These are phyloP conservation scores for Dicranocentrus wangi DNA, from an alignment of 2,888 invertebrate genomes.

Conservation along the genomic window DNA sequence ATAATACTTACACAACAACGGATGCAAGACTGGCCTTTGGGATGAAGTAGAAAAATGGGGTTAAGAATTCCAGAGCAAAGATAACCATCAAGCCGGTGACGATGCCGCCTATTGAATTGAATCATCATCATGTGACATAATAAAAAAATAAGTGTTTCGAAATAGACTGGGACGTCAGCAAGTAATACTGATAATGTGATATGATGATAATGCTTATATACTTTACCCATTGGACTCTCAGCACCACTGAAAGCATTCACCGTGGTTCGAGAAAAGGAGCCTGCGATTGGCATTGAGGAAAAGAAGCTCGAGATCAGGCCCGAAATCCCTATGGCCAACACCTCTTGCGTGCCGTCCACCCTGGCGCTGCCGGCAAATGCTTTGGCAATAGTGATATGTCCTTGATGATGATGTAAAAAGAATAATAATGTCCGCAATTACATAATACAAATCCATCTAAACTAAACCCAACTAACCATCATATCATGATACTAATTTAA, in stretches of 20 bases:
- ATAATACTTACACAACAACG: conserved; percentile 82
- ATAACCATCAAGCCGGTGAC: conserved; percentile 54
- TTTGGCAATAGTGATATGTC: conserved; percentile 50
- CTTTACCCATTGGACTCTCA: conserved; percentile 58
- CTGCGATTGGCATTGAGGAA: conserved; percentile 63
- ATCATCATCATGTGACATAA: too few species aligned
- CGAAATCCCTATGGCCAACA: conserved; percentile 66
- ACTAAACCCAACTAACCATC: conserved; percentile 21
- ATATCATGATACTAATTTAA: conserved; percentile 55
- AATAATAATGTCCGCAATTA: too few species aligned
- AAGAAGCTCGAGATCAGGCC: conserved; percentile 66
- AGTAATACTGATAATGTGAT: too few species aligned
- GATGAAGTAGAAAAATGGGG: conserved; percentile 90
- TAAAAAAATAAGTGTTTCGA: conserved; percentile 8
- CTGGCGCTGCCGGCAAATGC: conserved; percentile 60
- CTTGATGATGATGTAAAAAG: too few species aligned
- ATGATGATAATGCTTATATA: too few species aligned
- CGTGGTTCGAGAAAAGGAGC: conserved; percentile 67
- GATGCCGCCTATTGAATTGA: conserved; percentile 33
- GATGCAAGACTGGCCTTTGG: conserved; percentile 86
- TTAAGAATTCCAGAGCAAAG: conserved; percentile 87
- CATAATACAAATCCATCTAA: too few species aligned
- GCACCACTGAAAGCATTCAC: conserved; percentile 69
- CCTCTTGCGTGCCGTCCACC: conserved; percentile 67
- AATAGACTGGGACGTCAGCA: neutral